phyloP scores from a whole-genome alignment of 2,888 invertebrate genomes.

The Drosophila demipolita region DNA sequence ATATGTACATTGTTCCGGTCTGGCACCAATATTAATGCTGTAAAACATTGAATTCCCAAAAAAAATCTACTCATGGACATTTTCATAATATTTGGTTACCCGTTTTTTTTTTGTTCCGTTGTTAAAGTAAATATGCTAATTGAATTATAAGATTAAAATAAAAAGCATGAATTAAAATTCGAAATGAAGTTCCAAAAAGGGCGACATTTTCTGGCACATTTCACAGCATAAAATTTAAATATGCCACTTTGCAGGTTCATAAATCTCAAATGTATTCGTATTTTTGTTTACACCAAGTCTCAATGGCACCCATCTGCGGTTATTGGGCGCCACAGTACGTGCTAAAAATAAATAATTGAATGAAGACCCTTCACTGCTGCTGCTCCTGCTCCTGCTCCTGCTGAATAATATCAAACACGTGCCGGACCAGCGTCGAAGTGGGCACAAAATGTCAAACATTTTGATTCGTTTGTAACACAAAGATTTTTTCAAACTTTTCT shows the following conservation, averaged over 20 bases:
- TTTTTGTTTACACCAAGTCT: slow-evolving; percentile 47
- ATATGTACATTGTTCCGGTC: not conserved
- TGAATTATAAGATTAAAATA: slow-evolving; percentile 17
- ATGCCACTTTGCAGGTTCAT: slow-evolving; percentile 55
- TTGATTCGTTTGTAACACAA: slow-evolving; percentile 24
- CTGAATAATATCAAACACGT: slow-evolving; percentile 53
- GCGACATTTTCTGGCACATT: slow-evolving; percentile 31
- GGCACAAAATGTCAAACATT: slow-evolving; percentile 49
- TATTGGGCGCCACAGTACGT: slow-evolving; percentile 58
- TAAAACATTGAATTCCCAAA: not conserved
- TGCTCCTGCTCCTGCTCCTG: slow-evolving; percentile 13
- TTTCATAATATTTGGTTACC: not conserved
- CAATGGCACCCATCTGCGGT: slow-evolving; percentile 46
- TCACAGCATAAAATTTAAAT: slow-evolving; percentile 45
- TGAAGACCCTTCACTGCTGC: slow-evolving; percentile 26
- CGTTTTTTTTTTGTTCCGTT: not conserved
- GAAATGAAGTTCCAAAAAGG: slow-evolving; percentile 11
- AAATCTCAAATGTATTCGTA: slow-evolving; percentile 46
- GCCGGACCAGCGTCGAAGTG: slow-evolving; percentile 22
- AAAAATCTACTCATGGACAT: not conserved
- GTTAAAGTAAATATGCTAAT: slow-evolving; percentile 24
- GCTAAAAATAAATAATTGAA: slow-evolving; percentile 56
- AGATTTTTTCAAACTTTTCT: slow-evolving; percentile 22
- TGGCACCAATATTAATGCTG: not conserved
- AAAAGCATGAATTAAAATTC: slow-evolving; percentile 22